phyloP scores from a whole-genome alignment of 1,140 invertebrate species.

The Drosophila subpulchrella region DNA sequence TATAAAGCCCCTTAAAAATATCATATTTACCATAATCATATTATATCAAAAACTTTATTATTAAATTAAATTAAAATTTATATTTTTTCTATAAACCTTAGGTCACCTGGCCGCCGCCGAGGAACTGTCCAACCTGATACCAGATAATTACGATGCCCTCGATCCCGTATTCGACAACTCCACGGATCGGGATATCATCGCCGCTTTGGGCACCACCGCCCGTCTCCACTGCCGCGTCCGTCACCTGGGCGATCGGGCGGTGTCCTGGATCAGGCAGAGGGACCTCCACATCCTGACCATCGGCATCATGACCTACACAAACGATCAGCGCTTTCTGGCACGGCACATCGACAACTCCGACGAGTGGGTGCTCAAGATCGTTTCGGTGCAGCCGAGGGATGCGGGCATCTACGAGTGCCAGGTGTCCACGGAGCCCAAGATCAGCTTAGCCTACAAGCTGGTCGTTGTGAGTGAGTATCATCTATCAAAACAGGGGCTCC shows the following conservation, averaged over 20 bases:
- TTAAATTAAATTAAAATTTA: no score
- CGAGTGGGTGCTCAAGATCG: constrained; percentile 94
- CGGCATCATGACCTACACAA: constrained; percentile 90
- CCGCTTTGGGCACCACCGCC: constrained; percentile 93
- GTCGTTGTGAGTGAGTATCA: constrained; percentile 92
- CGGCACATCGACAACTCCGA: constrained; percentile 93
- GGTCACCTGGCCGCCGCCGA: constrained; percentile 42
- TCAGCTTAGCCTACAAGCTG: constrained; percentile 91
- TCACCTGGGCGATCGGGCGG: constrained; percentile 93
- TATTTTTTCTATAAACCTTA: background rate
- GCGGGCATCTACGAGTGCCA: constrained; percentile 92
- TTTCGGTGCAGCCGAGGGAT: constrained; percentile 92
- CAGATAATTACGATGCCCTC: constrained; percentile 67
- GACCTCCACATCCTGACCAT: constrained; percentile 92
- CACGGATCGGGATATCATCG: constrained; percentile 92
- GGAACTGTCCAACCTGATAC: constrained; percentile 75
- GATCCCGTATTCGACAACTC: constrained; percentile 95
- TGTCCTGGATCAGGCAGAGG: constrained; percentile 91
- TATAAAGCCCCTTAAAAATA: no score
- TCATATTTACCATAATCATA: no score
- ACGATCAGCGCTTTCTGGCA: constrained; percentile 90
- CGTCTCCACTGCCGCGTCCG: constrained; percentile 93
- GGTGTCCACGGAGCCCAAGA: constrained; percentile 94
- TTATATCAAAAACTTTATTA: no score
- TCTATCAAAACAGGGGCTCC: no score